phyloP scores from a whole-genome alignment of 2,113 vertebrate species.

The Brachyhypopomus occidentalis region DNA sequence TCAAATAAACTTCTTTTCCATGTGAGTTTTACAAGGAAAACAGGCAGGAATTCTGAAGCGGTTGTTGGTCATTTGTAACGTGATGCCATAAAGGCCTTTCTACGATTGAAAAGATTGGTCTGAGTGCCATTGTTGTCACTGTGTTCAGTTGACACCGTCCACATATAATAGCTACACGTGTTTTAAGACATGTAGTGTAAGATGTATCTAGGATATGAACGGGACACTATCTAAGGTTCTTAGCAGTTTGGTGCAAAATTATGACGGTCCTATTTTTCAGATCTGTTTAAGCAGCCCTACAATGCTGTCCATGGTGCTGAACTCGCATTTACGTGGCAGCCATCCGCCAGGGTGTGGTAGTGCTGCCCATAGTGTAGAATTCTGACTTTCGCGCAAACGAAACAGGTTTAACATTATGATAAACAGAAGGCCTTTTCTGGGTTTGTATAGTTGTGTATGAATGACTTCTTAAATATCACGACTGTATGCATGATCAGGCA shows the following conservation, averaged over 20 bases:
- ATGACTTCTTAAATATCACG: too few relatives aligned
- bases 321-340: neutral
- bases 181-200: neutral
- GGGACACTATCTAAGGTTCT: too few relatives aligned
- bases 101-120: neutral
- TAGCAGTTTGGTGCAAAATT: too few relatives aligned
- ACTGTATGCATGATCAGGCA: too few relatives aligned
- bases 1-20: slow-evolving; percentile 19
- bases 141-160: neutral
- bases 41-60: slow-evolving; percentile 4
- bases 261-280: neutral
- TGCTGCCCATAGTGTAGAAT: slow-evolving; percentile 1
- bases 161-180: neutral
- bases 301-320: slow-evolving; percentile 30
- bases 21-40: neutral
- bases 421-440: neutral
- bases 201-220: neutral
- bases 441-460: neutral
- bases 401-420: neutral
- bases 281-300: neutral
- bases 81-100: neutral
- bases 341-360: neutral
- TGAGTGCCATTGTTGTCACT: neutral
- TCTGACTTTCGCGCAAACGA: neutral
- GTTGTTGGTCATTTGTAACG: slow-evolving; percentile 11